Conservation (phyloP, 2,888 invertebrate genomes). For the Calameuta filiformis region DNA sequence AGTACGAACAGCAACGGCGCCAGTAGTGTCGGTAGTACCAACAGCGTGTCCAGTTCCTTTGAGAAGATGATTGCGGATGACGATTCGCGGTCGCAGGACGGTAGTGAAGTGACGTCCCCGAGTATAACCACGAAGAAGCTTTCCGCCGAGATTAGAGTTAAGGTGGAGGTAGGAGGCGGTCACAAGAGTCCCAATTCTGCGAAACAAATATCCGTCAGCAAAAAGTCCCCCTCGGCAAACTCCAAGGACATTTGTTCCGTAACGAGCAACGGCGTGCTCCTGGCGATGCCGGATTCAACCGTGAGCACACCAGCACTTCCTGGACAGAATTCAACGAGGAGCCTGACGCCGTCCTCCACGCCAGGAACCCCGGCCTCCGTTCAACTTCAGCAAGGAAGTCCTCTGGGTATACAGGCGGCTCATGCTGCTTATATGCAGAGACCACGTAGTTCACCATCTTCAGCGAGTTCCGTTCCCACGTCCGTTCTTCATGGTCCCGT, state of each 20-base stretch:
- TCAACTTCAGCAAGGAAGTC: constrained; percentile 71
- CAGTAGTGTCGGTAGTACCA: constrained; percentile 75
- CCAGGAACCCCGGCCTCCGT: constrained; percentile 74
- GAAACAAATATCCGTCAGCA: constrained; percentile 66
- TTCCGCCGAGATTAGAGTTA: constrained; percentile 66
- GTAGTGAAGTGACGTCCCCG: constrained; percentile 70
- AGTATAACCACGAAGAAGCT: constrained; percentile 69
- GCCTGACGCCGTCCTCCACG: constrained; percentile 73
- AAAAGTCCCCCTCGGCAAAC: constrained; percentile 68
- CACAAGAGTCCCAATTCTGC: constrained; percentile 64
- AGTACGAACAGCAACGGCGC: constrained; percentile 82
- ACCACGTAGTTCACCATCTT: constrained; percentile 77
- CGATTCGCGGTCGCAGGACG: constrained; percentile 79
- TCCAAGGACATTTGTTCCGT: constrained; percentile 60
- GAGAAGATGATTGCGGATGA: constrained; percentile 81
- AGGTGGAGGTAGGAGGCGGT: constrained; percentile 51
- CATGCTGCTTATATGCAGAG: constrained; percentile 71
- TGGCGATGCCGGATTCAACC: constrained; percentile 69
- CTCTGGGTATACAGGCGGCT: constrained; percentile 67
- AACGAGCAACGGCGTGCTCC: constrained; percentile 60
- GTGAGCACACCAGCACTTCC: constrained; percentile 59
- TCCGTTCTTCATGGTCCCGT: constrained; percentile 69
- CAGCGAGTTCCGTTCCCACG: constrained; percentile 70
- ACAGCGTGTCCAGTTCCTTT: constrained; percentile 74
- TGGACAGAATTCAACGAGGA: constrained; percentile 71